These are phyloP conservation scores for Corvus moneduloides DNA, from an alignment of 2,113 vertebrate species.

Conservation along the genomic window DNA sequence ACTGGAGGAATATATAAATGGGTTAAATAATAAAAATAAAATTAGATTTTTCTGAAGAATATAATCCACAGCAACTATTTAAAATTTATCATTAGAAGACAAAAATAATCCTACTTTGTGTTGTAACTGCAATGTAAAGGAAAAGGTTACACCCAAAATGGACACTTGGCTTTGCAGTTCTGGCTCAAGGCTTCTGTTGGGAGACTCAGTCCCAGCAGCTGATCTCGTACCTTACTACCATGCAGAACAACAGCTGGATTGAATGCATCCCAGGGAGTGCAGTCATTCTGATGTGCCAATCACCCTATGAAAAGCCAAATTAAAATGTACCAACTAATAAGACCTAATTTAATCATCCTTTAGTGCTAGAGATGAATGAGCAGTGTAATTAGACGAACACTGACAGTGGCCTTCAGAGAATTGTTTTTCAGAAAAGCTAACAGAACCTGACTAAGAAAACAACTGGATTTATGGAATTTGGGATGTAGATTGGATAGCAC, in stretches of 20 bases:
- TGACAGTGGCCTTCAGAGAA: neutral
- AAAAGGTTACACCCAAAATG: neutral
- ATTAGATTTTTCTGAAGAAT: neutral
- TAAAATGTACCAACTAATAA: neutral
- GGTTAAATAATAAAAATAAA: neutral
- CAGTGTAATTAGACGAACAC: neutral
- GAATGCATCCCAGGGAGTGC: neutral
- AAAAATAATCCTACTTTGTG: neutral
- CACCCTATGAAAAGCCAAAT: neutral
- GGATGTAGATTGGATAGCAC: neutral
- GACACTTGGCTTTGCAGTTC: neutral
- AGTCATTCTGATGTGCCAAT: neutral
- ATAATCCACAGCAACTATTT: neutral
- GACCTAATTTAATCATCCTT: constrained; percentile 11
- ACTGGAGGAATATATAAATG: neutral
- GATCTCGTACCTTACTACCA: neutral
- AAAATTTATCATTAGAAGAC: neutral
- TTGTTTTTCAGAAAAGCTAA: neutral
- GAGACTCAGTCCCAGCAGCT: neutral
- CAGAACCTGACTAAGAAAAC: neutral
- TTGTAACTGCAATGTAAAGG: neutral
- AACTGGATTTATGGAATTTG: neutral
- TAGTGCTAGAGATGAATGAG: neutral
- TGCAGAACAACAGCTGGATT: neutral
- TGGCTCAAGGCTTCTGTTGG: neutral